A percentile compares a stretch with the other conserved stretches of the same genome.
Evolutionary conservation across 1,140 invertebrate genomes (phyloP).

Genomic region (Calephelis virginiensis): DNA sequence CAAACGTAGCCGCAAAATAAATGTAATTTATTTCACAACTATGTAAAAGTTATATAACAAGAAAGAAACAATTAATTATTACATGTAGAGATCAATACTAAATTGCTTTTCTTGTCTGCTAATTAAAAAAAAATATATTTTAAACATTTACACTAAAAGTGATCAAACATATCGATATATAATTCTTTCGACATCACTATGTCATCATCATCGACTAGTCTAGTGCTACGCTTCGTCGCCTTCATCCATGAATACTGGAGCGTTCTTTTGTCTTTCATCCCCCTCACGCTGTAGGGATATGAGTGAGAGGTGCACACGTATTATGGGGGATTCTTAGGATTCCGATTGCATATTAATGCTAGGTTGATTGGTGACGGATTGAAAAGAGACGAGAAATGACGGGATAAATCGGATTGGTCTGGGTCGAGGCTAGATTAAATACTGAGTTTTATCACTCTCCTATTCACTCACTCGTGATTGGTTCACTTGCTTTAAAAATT

Average conservation of each 20-base stretch:
- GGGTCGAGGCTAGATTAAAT: background rate
- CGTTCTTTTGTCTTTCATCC: slow-evolving; percentile 60
- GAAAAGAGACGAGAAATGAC: slow-evolving; percentile 27
- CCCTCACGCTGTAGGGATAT: slow-evolving; percentile 39
- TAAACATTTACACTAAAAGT: background rate
- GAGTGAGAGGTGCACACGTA: slow-evolving; percentile 37
- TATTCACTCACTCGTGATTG: no score
- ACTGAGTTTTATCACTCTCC: background rate
- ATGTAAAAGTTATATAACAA: no score
- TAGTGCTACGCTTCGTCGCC: slow-evolving; percentile 64
- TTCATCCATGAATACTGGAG: slow-evolving; percentile 61
- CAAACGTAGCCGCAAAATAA: no score
- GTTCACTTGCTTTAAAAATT: no score
- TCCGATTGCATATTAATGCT: slow-evolving; percentile 44
- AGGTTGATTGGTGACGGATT: slow-evolving; percentile 44
- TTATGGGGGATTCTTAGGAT: slow-evolving; percentile 38
- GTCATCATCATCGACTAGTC: slow-evolving; percentile 68
- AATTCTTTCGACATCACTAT: slow-evolving; percentile 35
- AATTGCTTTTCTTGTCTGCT: no score
- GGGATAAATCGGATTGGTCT: slow-evolving; percentile 9
- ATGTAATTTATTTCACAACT: no score
- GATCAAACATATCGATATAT: background rate
- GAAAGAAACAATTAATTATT: no score
- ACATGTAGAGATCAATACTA: no score
- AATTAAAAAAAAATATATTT: no score